Evolutionary conservation across 2,113 vertebrate species (phyloP), one percentile per base, ranked within the genome.

Genomic region (Chroicocephalus ridibundus): DNA sequence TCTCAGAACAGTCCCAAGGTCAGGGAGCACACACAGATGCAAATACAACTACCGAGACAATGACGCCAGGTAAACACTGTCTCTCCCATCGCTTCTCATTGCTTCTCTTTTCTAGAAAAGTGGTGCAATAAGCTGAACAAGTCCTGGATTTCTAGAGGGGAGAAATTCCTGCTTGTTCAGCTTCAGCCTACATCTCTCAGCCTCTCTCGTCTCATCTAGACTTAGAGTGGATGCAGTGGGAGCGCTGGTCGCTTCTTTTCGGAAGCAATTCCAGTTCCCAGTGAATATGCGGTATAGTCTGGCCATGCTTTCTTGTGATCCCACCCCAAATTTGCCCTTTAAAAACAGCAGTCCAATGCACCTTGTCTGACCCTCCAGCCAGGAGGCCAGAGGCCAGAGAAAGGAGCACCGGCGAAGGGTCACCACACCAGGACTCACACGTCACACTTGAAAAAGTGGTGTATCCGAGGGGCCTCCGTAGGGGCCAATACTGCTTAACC

Each of bases 211-310:
- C 38, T 71, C 70, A 82, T 32, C 80, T 6, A 36, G 51, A 25
- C 32, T 26, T 36, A 58, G 15, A 71, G 31, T 7, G 27, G 18
- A 52, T 22, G 38, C 84, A 47, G n/a, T 13, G 38, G 38, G 26
- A 81, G 26, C 5, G 26, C 62, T 2, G 0, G 18, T 25, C 0
- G 0, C 38, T 52, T 69, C 78, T 72, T 68, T 47, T 58, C 49
- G 47, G 68, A 80, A 70, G 57, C 17, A 64, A 10, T 54, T 70
- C 44, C 21, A 9, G 26, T 76, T 88, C 31, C 29, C 36, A 57
- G 2, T 21, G 18, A 58, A 40, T 34, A 34, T 1, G 8, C 0
- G 0, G 6, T 24, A 19, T 14, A 22, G 4, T n/a, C 74, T 54
- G 57, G 9, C 26, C 20, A 6, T 26, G 16, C 16, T 42, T 81